Conservation (phyloP, 1,140 invertebrate species). For the Phymorhynchus buccinoides region DNA sequence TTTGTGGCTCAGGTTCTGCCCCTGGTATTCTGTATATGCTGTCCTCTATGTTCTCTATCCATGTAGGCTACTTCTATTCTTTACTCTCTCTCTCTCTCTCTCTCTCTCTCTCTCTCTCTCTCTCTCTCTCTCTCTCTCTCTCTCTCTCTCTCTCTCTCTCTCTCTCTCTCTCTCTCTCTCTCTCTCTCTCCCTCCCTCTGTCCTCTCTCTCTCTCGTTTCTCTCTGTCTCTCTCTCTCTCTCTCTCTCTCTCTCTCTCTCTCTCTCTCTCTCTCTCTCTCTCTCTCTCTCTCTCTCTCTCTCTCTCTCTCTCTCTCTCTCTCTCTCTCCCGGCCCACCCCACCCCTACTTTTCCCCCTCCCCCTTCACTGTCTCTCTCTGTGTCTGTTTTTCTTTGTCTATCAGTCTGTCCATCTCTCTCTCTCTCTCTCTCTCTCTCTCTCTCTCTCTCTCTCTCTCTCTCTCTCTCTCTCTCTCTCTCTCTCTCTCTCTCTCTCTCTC, state of each 20-base stretch:
- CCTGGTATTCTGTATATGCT: too few species aligned
- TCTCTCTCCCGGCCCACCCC: not conserved
- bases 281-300: not conserved
- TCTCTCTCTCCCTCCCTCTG: too few species aligned
- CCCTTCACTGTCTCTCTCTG: not conserved
- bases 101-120: too few species aligned
- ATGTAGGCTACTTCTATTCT: too few species aligned
- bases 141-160: too few species aligned
- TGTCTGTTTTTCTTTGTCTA: not conserved
- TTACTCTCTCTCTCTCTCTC: too few species aligned
- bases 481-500: too few species aligned
- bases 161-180: too few species aligned
- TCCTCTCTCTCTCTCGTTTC: not conserved
- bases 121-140: too few species aligned
- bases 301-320: not conserved
- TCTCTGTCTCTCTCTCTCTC: not conserved
- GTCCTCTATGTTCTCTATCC: too few species aligned
- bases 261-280: not conserved
- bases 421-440: not conserved
- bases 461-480: too few species aligned
- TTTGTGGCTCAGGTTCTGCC: too few species aligned
- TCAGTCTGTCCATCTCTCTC: not conserved
- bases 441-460: constrained; percentile 4
- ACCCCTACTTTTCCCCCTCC: not conserved
- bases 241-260: not conserved